Conservation (phyloP, 2,797 vertebrate species). For the Moxostoma hubbsi region DNA sequence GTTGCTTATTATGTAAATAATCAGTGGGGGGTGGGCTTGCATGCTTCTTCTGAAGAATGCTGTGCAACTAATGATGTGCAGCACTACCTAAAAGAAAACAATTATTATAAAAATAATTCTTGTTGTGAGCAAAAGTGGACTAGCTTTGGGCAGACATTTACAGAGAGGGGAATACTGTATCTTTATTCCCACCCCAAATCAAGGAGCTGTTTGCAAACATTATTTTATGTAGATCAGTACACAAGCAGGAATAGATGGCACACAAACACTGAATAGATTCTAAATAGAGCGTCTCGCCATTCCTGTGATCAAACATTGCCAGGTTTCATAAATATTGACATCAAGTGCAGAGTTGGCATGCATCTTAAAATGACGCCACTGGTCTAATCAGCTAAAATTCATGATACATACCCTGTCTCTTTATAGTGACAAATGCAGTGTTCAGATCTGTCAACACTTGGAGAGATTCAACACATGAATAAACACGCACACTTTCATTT, state of each 20-base stretch:
- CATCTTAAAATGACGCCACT: slow-evolving; percentile 18
- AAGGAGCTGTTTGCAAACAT: slow-evolving; percentile 25
- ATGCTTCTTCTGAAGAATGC: slow-evolving; percentile 44
- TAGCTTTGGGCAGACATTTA: slow-evolving; percentile 16
- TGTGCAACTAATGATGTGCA: slow-evolving; percentile 55
- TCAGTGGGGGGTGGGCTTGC: slow-evolving; percentile 21
- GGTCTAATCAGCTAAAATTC: slow-evolving; percentile 25
- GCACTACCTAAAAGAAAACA: slow-evolving; percentile 51
- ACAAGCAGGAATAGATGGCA: neutral
- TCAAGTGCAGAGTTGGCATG: slow-evolving; percentile 25
- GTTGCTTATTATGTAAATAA: slow-evolving; percentile 57
- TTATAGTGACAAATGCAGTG: slow-evolving; percentile 27
- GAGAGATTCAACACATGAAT: slow-evolving; percentile 75
- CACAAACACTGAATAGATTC: slow-evolving; percentile 25
- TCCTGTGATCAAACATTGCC: slow-evolving; percentile 22
- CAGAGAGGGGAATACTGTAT: slow-evolving; percentile 2
- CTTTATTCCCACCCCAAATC: slow-evolving; percentile 29
- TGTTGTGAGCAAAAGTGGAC: slow-evolving; percentile 41
- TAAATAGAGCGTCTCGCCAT: slow-evolving; percentile 30
- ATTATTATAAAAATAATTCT: slow-evolving; percentile 54
- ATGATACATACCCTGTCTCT: slow-evolving; percentile 14
- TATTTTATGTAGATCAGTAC: slow-evolving; percentile 18
- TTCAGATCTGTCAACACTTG: slow-evolving; percentile 3
- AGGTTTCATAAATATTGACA: slow-evolving; percentile 43
- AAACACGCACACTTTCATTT: slow-evolving; percentile 79